A percentile compares a stretch with the other conserved stretches of the same genome.
phyloP scores from a whole-genome alignment of 2,888 invertebrate species.

The Leptinotarsa haldemani region DNA sequence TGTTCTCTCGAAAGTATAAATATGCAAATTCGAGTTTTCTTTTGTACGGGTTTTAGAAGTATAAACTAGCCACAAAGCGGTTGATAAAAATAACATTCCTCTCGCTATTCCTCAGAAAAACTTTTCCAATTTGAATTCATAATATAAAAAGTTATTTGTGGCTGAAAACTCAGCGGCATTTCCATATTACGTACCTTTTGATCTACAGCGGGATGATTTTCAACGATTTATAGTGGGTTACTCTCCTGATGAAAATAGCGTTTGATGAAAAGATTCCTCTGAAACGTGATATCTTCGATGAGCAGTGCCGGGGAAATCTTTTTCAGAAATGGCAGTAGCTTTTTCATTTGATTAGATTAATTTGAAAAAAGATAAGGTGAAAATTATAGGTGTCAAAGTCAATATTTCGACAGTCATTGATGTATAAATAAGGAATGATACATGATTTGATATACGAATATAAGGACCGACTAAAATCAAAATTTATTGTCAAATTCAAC shows the following conservation, averaged over 20 bases:
- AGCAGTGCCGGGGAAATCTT: not conserved
- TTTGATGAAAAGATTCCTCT: not conserved
- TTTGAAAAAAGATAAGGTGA: too few relatives aligned
- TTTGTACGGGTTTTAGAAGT: constrained; percentile 33
- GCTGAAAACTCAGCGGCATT: constrained; percentile 11
- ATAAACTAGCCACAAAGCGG: constrained; percentile 44
- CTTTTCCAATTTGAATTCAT: constrained; percentile 47
- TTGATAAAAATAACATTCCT: constrained; percentile 46
- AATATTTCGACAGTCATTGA: too few relatives aligned
- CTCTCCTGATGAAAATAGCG: not conserved
- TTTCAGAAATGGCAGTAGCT: not conserved
- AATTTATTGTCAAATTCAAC: too few relatives aligned
- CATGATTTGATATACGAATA: too few relatives aligned
- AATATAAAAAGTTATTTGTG: constrained; percentile 40
- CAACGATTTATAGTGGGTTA: constrained; percentile 4
- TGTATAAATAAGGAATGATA: too few relatives aligned
- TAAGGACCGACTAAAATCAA: too few relatives aligned
- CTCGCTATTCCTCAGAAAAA: constrained; percentile 39
- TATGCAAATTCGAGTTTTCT: constrained; percentile 39
- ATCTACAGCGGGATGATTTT: constrained; percentile 23
- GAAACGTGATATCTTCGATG: not conserved
- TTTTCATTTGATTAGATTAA: not conserved
- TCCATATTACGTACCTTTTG: constrained; percentile 9
- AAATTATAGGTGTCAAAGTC: too few relatives aligned
- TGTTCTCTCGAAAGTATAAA: constrained; percentile 39